A percentile compares a stretch with the other conserved stretches of the same genome.
Conservation (phyloP, 92 coral and sea anemone species). For the Paragorgia papillata region DNA sequence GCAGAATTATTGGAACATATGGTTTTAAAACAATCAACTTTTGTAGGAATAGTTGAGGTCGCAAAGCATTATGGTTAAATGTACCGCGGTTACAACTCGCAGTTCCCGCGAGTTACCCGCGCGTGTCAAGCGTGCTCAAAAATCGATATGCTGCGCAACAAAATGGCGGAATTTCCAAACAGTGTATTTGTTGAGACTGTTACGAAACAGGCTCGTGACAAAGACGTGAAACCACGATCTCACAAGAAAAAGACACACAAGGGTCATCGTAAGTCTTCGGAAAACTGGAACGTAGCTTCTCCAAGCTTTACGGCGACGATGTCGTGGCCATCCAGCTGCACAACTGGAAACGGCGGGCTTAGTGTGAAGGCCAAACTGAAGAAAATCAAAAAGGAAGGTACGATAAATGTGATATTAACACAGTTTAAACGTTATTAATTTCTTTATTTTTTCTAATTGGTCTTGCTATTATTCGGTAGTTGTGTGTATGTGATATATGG, state of each 20-base stretch:
- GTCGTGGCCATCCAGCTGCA: constrained; percentile 74
- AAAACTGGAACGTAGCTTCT: constrained; percentile 92
- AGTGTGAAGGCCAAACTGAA: constrained; percentile 87
- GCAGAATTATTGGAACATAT: too few relatives aligned
- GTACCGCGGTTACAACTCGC: too few relatives aligned
- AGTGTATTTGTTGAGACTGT: constrained; percentile 1
- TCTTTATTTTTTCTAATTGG: background rate
- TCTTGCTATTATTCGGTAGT: too few relatives aligned
- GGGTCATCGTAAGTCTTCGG: constrained; percentile 26
- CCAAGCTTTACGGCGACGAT: constrained; percentile 57
- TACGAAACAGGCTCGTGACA: constrained; percentile 13
- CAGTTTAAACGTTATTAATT: background rate
- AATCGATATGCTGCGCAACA: constrained; percentile 42
- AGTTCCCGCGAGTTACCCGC: too few relatives aligned
- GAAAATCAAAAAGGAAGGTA: constrained; percentile 94
- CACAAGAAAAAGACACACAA: constrained; percentile 29
- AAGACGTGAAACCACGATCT: constrained; percentile 1
- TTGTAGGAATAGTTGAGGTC: too few relatives aligned
- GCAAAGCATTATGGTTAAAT: too few relatives aligned
- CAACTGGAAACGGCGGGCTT: constrained; percentile 65
- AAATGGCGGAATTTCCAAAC: constrained; percentile 48
- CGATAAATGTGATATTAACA: background rate
- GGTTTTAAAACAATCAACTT: too few relatives aligned
- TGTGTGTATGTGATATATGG: too few relatives aligned
- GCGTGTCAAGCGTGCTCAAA: too few relatives aligned